These are phyloP conservation scores for Lepilemur septentrionalis DNA, from an alignment of 2,797 vertebrate species.

Conservation along the genomic window DNA sequence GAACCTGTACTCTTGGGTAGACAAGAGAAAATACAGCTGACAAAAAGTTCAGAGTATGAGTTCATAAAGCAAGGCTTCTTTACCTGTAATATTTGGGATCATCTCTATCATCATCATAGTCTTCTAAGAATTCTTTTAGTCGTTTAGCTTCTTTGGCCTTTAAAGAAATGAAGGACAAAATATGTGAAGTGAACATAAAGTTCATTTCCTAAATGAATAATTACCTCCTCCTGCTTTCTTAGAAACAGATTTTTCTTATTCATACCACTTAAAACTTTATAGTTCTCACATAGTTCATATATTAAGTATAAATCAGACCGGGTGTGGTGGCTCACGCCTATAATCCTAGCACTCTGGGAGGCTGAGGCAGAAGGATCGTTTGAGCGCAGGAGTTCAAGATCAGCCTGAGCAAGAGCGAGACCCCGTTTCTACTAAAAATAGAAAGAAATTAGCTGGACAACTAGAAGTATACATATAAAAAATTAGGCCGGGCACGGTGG, in stretches of 20 bases:
- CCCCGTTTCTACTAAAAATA: too few relatives aligned
- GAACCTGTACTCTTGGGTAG: neutral
- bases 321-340: too few relatives aligned
- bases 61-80: neutral
- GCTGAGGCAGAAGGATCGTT: too few relatives aligned
- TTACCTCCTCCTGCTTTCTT: neutral
- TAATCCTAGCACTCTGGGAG: too few relatives aligned
- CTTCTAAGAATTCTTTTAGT: conserved; percentile 98
- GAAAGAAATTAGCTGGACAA: too few relatives aligned
- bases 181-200: neutral
- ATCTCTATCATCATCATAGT: conserved; percentile 98
- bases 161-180: conserved; percentile 60
- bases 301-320: neutral
- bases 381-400: too few relatives aligned
- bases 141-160: conserved; percentile 98
- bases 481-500: too few relatives aligned
- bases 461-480: too few relatives aligned
- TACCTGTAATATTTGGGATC: conserved; percentile 99
- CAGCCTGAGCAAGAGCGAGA: too few relatives aligned
- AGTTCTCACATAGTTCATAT: neutral
- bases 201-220: neutral
- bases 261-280: neutral
- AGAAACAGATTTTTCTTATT: conserved; percentile 5
- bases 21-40: neutral
- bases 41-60: neutral